phyloP scores from a whole-genome alignment of 1,140 invertebrate genomes.

The Zaprionus camerounensis region DNA sequence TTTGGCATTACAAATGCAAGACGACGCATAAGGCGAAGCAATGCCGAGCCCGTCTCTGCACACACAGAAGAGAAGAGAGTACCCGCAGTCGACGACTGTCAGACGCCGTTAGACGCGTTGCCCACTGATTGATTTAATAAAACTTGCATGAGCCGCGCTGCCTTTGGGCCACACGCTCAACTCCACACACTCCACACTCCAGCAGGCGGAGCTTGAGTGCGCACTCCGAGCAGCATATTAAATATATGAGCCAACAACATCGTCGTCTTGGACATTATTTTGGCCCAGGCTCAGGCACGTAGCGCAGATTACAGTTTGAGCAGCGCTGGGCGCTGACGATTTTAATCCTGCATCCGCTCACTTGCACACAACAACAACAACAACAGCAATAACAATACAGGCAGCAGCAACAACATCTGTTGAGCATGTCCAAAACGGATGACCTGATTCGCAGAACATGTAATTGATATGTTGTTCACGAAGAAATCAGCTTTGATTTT shows the following conservation, averaged over 20 bases:
- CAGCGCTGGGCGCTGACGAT: constrained; percentile 30
- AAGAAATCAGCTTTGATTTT: constrained; percentile 50
- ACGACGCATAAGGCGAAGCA: constrained; percentile 61
- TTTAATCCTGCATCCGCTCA: constrained; percentile 50
- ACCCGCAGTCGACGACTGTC: constrained; percentile 44
- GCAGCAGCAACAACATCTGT: constrained; percentile 46
- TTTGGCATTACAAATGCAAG: constrained; percentile 71
- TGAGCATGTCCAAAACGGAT: constrained; percentile 75
- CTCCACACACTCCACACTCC: neutral
- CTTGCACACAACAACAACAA: constrained; percentile 14
- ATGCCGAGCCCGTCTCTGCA: constrained; percentile 38
- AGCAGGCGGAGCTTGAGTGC: neutral
- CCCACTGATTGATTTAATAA: constrained; percentile 81
- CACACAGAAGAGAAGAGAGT: neutral
- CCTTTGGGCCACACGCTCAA: constrained; percentile 44
- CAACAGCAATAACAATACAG: constrained; percentile 37
- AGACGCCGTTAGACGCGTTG: constrained; percentile 74
- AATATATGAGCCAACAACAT: constrained; percentile 45
- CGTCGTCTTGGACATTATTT: constrained; percentile 55
- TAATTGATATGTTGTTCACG: constrained; percentile 78
- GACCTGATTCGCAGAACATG: constrained; percentile 72
- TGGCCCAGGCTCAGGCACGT: constrained; percentile 34
- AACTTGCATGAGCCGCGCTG: constrained; percentile 67
- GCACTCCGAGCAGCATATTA: constrained; percentile 63
- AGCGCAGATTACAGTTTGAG: constrained; percentile 57